These are phyloP conservation scores for Turdus rufiventris DNA, from an alignment of 2,113 vertebrate genomes.

Conservation along the genomic window DNA sequence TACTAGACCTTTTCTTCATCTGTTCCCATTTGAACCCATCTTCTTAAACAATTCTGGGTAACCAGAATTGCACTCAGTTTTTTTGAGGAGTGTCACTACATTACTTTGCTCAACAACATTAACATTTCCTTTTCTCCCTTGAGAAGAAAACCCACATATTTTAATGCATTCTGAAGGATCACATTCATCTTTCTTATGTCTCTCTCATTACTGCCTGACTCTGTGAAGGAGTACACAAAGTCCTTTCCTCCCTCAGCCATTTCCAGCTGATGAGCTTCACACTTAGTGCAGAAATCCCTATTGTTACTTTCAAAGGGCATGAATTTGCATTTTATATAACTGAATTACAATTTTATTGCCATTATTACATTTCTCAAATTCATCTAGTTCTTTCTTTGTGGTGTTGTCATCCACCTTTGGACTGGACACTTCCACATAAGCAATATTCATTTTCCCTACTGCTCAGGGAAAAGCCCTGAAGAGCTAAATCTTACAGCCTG, in stretches of 20 bases:
- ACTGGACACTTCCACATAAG: background rate
- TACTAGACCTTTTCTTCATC: background rate
- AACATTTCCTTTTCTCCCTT: background rate
- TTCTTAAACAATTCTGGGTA: background rate
- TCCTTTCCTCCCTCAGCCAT: background rate
- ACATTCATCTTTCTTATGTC: background rate
- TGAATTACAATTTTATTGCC: background rate
- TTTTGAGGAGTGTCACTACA: background rate
- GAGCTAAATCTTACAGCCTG: background rate
- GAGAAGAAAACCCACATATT: background rate
- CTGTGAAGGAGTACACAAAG: background rate
- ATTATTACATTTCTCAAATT: background rate
- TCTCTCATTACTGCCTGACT: background rate
- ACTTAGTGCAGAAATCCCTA: background rate
- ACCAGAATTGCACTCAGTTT: background rate
- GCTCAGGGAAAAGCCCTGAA: background rate
- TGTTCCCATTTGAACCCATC: background rate
- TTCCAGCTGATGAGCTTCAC: background rate
- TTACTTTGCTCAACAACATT: background rate
- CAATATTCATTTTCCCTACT: background rate
- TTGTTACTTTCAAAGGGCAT: background rate
- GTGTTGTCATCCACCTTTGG: background rate
- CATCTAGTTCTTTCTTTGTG: background rate
- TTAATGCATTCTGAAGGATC: background rate
- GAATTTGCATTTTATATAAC: conserved; percentile 12